Percentiles rank a stretch among this genome's conserved stretches.
Conservation (phyloP, 1,140 invertebrate species). For the Maconellicoccus hirsutus region DNA sequence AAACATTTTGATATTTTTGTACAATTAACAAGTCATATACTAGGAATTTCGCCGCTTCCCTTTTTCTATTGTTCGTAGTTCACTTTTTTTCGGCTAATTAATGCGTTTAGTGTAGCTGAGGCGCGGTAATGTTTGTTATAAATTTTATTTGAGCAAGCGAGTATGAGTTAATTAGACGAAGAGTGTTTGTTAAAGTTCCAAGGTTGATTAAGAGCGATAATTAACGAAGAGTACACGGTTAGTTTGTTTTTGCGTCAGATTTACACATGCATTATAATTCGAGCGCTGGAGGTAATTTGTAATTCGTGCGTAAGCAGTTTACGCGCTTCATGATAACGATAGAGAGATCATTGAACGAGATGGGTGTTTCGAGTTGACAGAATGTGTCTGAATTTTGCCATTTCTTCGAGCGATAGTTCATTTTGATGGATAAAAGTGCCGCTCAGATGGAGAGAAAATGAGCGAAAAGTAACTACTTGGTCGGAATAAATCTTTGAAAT, state of each 20-base stretch:
- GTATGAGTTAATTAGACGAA: not conserved
- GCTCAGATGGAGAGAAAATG: too few species aligned
- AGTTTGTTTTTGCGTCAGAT: not conserved
- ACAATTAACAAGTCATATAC: not conserved
- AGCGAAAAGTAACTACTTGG: too few species aligned
- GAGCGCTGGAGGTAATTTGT: too few species aligned
- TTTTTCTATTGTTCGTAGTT: not conserved
- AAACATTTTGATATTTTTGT: slow-evolving; percentile 16
- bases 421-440: too few species aligned
- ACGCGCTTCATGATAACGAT: too few species aligned
- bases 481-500: too few species aligned
- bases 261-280: too few species aligned
- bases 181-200: not conserved
- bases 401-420: not conserved
- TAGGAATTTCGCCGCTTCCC: not conserved
- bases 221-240: not conserved
- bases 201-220: not conserved
- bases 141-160: not conserved
- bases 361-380: too few species aligned
- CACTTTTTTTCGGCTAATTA: not conserved
- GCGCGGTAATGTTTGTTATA: not conserved
- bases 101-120: not conserved
- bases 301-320: too few species aligned
- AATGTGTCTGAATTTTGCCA: not conserved
- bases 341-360: too few species aligned